These are phyloP conservation scores for Magallana gigas DNA, from an alignment of 1,140 invertebrate genomes.

Conservation along the genomic window DNA sequence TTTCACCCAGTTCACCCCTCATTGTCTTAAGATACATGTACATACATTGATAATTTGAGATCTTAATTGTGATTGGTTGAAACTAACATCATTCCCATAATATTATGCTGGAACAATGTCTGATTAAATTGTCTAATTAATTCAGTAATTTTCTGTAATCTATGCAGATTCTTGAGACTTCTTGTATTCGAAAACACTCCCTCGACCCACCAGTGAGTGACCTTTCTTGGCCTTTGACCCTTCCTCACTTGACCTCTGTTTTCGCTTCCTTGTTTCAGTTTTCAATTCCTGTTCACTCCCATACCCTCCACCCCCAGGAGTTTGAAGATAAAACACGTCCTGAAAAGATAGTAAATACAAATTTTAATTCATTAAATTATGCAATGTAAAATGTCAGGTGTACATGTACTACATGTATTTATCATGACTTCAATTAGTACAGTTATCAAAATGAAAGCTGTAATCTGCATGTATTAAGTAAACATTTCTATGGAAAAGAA, in stretches of 20 bases:
- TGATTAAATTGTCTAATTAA: too few relatives aligned
- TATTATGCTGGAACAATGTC: too few relatives aligned
- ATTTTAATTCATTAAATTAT: background rate
- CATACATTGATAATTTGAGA: too few relatives aligned
- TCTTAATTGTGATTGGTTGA: too few relatives aligned
- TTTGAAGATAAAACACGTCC: constrained; percentile 16
- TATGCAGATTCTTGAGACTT: constrained; percentile 14
- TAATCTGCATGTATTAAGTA: too few relatives aligned
- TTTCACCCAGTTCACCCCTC: too few relatives aligned
- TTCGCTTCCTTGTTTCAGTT: background rate
- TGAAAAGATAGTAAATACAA: background rate
- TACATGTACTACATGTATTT: too few relatives aligned
- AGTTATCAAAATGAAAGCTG: too few relatives aligned
- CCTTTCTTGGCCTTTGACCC: constrained; percentile 27
- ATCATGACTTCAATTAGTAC: too few relatives aligned
- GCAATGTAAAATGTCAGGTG: background rate
- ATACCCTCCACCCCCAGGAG: constrained; percentile 6
- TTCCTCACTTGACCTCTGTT: background rate
- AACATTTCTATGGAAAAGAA: too few relatives aligned
- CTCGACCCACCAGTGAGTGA: constrained; percentile 12
- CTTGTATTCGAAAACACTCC: constrained; percentile 23
- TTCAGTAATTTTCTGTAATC: background rate
- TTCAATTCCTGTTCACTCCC: constrained; percentile 12
- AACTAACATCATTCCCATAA: too few relatives aligned
- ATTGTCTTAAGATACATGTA: too few relatives aligned